Evolutionary conservation across 2,797 vertebrate genomes (phyloP), one percentile per base, ranked within the genome.

Genomic region (Octomys mimax): DNA sequence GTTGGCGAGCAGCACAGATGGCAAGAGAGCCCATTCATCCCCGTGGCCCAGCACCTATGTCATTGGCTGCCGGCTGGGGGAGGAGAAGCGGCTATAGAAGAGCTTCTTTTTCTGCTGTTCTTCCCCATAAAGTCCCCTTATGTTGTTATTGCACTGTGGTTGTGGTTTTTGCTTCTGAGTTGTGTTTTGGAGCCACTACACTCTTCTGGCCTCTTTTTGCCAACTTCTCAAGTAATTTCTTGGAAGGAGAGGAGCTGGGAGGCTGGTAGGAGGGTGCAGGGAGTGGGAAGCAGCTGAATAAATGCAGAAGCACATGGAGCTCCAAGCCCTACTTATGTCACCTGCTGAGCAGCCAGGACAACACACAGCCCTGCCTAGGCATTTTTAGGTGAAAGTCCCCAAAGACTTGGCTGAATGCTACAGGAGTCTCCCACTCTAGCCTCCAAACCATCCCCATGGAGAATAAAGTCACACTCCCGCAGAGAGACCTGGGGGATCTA

Each of bases 401-500:
- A 54, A 54, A 49, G 19, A 93, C 83, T 81, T 86, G 61, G 57
- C 70, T 84, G 39, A 73, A 66, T 36, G 24, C 64, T 42, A 24
- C 57, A 61, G 85, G n/a, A 52, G 39, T 80, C 14, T 59, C 57
- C 54, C 33, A 54, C 42, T 57, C 2, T 52, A 46, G 46, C 61
- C 49, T 54, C 85, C 31, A 75, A 68, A 68, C 52, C 42, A 78
- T 14, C 13, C 21, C 42, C 36, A 7, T 57, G 73, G 61, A 26
- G 57, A 46, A 33, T 62, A 18, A 68, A 36, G 22, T 49, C 57
- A 6, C 52, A 13, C n/a, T n/a, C 33, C 5, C 18, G 9, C 28
- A 62, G 31, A 84, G 81, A 83, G 94, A 93, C 93, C 95, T 96
- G 97, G 0, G 97, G 94, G 96, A 88, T 97, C 97, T 92, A 0